A percentile compares a stretch with the other conserved stretches of the same genome.
Conservation (phyloP, 92 coral and sea anemone species). For the Galaxea fascicularis region DNA sequence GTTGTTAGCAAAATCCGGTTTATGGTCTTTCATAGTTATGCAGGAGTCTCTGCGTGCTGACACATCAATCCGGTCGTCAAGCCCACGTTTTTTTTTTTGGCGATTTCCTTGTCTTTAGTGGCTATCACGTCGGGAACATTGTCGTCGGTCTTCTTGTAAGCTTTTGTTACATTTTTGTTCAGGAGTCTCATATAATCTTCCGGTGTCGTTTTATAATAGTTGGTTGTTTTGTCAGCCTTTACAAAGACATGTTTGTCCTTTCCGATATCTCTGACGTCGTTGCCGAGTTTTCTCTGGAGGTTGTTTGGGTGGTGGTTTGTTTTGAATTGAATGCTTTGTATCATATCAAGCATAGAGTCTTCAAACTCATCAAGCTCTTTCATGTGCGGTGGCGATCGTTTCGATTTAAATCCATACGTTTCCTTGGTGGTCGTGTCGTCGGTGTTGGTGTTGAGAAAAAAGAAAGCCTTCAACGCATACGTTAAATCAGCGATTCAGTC, state of each 20-base stretch:
- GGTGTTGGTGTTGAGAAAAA: conserved; percentile 32
- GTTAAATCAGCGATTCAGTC: conserved; percentile 53
- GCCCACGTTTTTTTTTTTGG: conserved; percentile 20
- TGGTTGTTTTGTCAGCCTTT: conserved; percentile 58
- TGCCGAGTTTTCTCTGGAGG: conserved; percentile 44
- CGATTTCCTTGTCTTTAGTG: conserved; percentile 41
- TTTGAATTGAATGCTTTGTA: conserved; percentile 40
- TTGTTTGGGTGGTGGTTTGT: conserved; percentile 27
- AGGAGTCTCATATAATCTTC: conserved; percentile 37
- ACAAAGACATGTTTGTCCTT: conserved; percentile 43
- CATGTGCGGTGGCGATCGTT: too few species aligned
- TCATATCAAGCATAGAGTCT: conserved; percentile 48
- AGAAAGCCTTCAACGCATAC: conserved; percentile 55
- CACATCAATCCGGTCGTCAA: conserved; percentile 44
- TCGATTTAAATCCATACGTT: conserved; percentile 49
- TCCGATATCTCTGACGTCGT: conserved; percentile 45
- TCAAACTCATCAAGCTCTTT: conserved; percentile 55
- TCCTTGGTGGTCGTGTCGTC: conserved; percentile 17
- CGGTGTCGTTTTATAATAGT: conserved; percentile 40
- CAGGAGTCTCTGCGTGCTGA: conserved; percentile 27
- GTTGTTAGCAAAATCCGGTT: conserved; percentile 51
- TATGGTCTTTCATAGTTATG: conserved; percentile 55
- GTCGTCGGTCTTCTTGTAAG: conserved; percentile 42
- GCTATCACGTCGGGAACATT: conserved; percentile 2
- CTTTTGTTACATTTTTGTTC: conserved; percentile 48